Conservation (phyloP, 2,113 vertebrate species). For the Saguinus midas region DNA sequence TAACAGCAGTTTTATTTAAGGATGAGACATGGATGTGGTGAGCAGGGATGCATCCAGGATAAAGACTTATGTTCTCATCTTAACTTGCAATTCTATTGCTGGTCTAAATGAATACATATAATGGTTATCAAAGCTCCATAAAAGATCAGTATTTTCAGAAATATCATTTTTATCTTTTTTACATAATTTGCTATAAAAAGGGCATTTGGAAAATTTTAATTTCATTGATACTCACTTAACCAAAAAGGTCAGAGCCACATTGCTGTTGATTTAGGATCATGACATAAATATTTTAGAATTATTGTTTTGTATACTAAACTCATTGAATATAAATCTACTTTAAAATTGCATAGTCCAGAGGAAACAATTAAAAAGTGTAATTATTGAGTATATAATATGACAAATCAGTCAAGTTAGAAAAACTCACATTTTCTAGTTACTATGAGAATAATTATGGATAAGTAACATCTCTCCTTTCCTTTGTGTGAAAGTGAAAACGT, state of each 20-base stretch:
- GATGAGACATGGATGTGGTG: background rate
- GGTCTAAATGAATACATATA: background rate
- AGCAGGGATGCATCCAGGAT: background rate
- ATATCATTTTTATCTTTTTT: background rate
- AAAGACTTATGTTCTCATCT: background rate
- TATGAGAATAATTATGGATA: background rate
- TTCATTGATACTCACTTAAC: background rate
- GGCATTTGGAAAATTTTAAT: slow-evolving; percentile 20
- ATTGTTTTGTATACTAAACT: background rate
- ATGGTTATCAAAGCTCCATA: background rate
- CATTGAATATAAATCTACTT: background rate
- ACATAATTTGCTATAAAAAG: background rate
- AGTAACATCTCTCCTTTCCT: background rate
- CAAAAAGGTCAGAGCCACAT: background rate
- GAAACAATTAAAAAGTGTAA: background rate
- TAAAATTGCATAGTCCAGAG: background rate
- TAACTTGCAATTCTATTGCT: background rate
- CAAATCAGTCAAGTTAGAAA: background rate
- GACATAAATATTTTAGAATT: background rate
- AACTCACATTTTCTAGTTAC: background rate
- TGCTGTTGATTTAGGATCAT: background rate
- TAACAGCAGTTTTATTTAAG: background rate
- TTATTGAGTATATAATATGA: background rate
- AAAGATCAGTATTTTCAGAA: background rate
- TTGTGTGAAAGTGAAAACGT: background rate